Conservation (phyloP, 1,140 invertebrate species). For the Micrasema longulum region DNA sequence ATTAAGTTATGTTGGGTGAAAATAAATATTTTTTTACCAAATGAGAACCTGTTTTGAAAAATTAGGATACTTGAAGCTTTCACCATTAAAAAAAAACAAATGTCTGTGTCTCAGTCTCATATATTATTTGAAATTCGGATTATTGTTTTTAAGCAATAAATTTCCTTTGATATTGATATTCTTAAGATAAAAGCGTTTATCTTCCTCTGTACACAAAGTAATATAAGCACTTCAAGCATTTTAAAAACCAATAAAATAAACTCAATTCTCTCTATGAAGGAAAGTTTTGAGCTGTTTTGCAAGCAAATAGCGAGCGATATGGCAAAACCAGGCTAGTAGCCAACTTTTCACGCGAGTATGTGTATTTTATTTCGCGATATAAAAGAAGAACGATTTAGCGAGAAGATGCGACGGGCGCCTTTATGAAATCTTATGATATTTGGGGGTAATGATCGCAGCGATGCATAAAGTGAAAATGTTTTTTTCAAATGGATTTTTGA, state of each 20-base stretch:
- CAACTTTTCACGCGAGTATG: constrained; percentile 16
- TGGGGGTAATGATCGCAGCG: constrained; percentile 40
- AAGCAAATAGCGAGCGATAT: constrained; percentile 34
- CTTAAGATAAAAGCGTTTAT: too few species aligned
- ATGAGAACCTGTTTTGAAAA: too few species aligned
- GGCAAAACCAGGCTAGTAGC: constrained; percentile 6
- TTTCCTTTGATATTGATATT: too few species aligned
- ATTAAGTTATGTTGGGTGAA: too few species aligned
- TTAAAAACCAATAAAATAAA: constrained; percentile 27
- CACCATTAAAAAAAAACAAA: too few species aligned
- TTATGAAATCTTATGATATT: constrained; percentile 34
- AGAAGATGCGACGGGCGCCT: constrained; percentile 6
- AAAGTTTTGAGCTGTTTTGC: constrained; percentile 19
- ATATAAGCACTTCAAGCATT: constrained; percentile 3
- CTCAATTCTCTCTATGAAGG: neutral
- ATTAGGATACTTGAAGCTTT: too few species aligned
- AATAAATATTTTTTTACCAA: too few species aligned
- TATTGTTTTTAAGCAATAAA: too few species aligned
- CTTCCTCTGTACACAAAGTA: neutral
- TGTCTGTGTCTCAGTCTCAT: too few species aligned
- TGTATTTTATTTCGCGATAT: constrained; percentile 20
- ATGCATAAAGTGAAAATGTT: constrained; percentile 58
- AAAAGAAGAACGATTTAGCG: constrained; percentile 37
- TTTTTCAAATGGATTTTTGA: constrained; percentile 70
- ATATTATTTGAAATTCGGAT: too few species aligned